Base-by-base conservation (phyloP, 1,140 invertebrate species). In the Drosophila yakuba region DNA sequence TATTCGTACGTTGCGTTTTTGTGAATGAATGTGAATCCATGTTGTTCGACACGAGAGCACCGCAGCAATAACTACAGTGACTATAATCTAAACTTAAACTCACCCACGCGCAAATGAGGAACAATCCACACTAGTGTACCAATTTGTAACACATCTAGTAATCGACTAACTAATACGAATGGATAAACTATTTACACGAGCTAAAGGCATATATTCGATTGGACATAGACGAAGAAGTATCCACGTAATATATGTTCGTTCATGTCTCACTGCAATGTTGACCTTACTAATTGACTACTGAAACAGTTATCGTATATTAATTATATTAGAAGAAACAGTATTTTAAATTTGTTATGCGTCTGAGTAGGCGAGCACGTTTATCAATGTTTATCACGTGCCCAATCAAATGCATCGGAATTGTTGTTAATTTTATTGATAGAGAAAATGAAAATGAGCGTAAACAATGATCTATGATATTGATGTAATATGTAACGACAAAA, bases 391-490 rank as follows among this genome's bases (percentile, higher is more conserved):
- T 64, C 63, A 75, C 54, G 64, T 79, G 74, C 80, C 51, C 58
- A 63, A 74, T 56, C 72, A 75, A 75, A 75, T 77, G 74, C 74
- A 88, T 88, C 69, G 69, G 76, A 76, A 88, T 83, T 84, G 80
- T 86, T 86, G 83, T 88, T 86, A 69, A 86, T 79, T 83, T 83
- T 79, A 88, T 83, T 83, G 75, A 83, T 84, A 85, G 67, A 82
- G 58, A 43, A 51, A 32, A 17, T n/a, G 25, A 32, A 52, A 61
- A 39, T 36, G 58, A 68, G 12, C 48, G 44, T 43, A 69, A 39
- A 32, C 43, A 25, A 15, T 47, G 61, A 76, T 76, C 43, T 68
- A 77, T 67, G 47, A 66, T 75, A 75, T 52, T 32, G 32, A 75
- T 39, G 12, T 39, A 14, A 20, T 63, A 76, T 62, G 78, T 75